phyloP scores from a whole-genome alignment of 2,888 invertebrate species.

The Heliothis peltigera region DNA sequence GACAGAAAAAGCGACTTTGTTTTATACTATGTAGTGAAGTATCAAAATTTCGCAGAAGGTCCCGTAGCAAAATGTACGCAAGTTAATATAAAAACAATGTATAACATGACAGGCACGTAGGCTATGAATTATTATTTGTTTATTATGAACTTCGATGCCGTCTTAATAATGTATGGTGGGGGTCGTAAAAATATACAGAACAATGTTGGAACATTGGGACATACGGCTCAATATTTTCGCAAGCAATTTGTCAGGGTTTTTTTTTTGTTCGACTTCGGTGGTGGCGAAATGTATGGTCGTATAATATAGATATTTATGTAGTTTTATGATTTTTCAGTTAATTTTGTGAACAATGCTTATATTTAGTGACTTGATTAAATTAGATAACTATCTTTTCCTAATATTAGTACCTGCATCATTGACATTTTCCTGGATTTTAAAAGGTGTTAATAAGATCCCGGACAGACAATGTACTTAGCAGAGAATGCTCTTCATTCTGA shows the following conservation, averaged over 20 bases:
- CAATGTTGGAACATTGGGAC: slow-evolving; percentile 11
- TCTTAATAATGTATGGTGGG: slow-evolving; percentile 56
- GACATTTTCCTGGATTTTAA: too few relatives aligned
- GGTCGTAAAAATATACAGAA: slow-evolving; percentile 58
- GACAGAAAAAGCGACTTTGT: too few relatives aligned
- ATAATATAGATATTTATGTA: too few relatives aligned
- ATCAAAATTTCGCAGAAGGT: not conserved
- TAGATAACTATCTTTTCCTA: too few relatives aligned
- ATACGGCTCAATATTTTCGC: slow-evolving; percentile 7
- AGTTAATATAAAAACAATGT: slow-evolving; percentile 17
- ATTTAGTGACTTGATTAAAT: too few relatives aligned
- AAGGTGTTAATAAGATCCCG: too few relatives aligned
- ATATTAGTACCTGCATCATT: too few relatives aligned
- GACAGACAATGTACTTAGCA: not conserved
- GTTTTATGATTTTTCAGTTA: too few relatives aligned
- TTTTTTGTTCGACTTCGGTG: not conserved
- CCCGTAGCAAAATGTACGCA: slow-evolving; percentile 4
- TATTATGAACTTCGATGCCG: slow-evolving; percentile 60
- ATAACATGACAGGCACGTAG: slow-evolving; percentile 40
- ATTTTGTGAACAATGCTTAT: too few relatives aligned
- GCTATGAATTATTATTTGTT: slow-evolving; percentile 62
- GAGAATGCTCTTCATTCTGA: slow-evolving; percentile 1
- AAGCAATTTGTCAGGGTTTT: not conserved
- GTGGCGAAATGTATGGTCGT: too few relatives aligned
- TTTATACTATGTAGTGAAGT: not conserved